Evolutionary conservation across 2,888 invertebrate species (phyloP), one percentile per base, ranked within the genome.

Genomic region (Melanostoma scalare): DNA sequence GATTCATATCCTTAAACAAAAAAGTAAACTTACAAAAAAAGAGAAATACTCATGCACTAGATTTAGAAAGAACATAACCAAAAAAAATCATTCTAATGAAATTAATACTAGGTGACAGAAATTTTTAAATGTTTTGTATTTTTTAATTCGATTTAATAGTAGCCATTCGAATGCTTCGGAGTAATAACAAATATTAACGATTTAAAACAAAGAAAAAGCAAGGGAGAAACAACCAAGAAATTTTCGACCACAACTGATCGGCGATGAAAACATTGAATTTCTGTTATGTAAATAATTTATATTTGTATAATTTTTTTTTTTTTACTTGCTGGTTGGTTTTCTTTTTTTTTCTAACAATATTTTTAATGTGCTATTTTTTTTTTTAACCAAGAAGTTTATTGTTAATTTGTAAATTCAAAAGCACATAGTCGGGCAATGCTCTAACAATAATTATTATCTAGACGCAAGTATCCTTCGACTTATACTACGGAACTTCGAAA

Each of bases 301-400:
- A 20, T 84, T 72, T 60, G 65, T 81, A 80, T 48, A 52, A 38
- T 65, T 50, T 77, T 80, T 74, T 50, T 63, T 73, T 61, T 65
- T 60, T 60, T 68, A 44, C 63, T 85, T 60, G 73, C 78, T 85
- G 85, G 77, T 71, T 78, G 74, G 50, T 82, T 86, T 80, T 81
- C 73, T 85, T 76, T 38, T 73, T 73, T 73, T 36, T 82, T 72
- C 76, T 63, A 8, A 61, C 58, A 52, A 68, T 35, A 73, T 67
- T 75, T 74, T 69, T 58, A 58, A 40, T 78, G 74, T 76, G 55
- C 60, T 72, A 79, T 84, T 76, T 60, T 61, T 67, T 71, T 42
- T 9, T 68, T 40, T 52, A 36, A 44, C 50, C 52, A 68, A 3
- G 30, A 65, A 71, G 35, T 69, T 46, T 3, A 31, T 50, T 8